Base-by-base conservation (phyloP, 2,113 vertebrate genomes). In the Leptobrachium leishanense region DNA sequence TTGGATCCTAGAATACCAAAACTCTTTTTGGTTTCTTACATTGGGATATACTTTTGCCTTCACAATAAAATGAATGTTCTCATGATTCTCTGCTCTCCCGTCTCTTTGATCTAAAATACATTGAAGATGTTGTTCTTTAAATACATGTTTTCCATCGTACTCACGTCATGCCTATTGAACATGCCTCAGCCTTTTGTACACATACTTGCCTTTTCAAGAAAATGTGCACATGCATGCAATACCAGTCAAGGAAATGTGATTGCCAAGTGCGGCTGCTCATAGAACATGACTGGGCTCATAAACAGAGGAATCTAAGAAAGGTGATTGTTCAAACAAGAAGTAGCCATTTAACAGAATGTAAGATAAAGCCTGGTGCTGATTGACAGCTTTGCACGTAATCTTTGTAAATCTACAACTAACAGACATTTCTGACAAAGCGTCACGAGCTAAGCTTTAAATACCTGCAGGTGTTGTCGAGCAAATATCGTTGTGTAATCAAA, bases 301-400 rank as follows among this genome's bases (percentile, higher is more conserved):
- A 85, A 83, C 82, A 7, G 43, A 74, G 43, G 74, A 39, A 78
- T 12, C 69, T 53, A 63, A 73, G 4, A 2, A 57, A 20, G 43
- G 75, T 44, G 65, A 83, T 83, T 66, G 13, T 64, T 74, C 83
- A 66, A 73, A 83, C 59, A 77, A 75, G 64, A 84, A 77, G 46
- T 73, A 82, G 71, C 10, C 42, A 20, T 13, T 43, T 50, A 68
- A 59, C 42, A 72, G 76, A 85, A 84, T 10, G 6, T 3, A 68
- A 82, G 81, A n/a, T 0, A 13, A 72, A 84, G 78, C 12, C 54
- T 20, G 9, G 75, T 83, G 77, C 67, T 72, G 68, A 44, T 2
- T 84, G 43, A 77, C 77, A 80, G 70, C 9, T 72, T 40, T 66
- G 62, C n/a, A 44, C 73, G 31, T 59, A 2, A 40, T 72, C 72